Base-by-base conservation (phyloP, 2,888 invertebrate genomes). In the Agrochola circellaris region DNA sequence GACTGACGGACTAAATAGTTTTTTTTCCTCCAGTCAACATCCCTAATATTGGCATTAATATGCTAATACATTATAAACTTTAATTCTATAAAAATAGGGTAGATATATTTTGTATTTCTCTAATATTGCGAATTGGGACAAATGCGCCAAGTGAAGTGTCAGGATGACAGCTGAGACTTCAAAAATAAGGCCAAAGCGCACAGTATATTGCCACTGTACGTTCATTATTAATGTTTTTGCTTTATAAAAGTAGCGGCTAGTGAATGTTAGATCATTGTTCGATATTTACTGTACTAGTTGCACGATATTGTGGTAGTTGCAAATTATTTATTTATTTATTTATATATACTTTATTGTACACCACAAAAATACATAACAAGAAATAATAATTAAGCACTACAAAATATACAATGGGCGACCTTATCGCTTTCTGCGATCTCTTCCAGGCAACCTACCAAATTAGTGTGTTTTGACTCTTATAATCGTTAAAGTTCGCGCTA, bases 401-500 rank as follows among this genome's bases (percentile, higher is more conserved):
- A n/a, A n/a, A n/a, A n/a, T n/a, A n/a, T n/a, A n/a, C n/a, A n/a
- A n/a, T n/a, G n/a, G n/a, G n/a, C n/a, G n/a, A n/a, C n/a, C n/a
- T n/a, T n/a, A n/a, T n/a, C n/a, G n/a, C n/a, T n/a, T n/a, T n/a
- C n/a, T n/a, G n/a, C n/a, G n/a, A n/a, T n/a, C n/a, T n/a, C n/a
- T n/a, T n/a, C n/a, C n/a, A n/a, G n/a, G n/a, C n/a, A n/a, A n/a
- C n/a, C n/a, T n/a, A n/a, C n/a, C n/a, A n/a, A n/a, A 45, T 73
- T 65, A 72, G 79, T 84, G 80, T 85, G 87, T 83, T 85, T 85
- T 86, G 84, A 65, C 34, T 73, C 51, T 66, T 56, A n/a, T 56
- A 56, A 56, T 6, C 26, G 13, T 56, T 56, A 15, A 56, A 11
- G n/a, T 56, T n/a, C 13, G 56, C n/a, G 56, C 56, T 56, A n/a